These are phyloP conservation scores for Huso huso DNA, from an alignment of 2,797 vertebrate species.

Conservation along the genomic window DNA sequence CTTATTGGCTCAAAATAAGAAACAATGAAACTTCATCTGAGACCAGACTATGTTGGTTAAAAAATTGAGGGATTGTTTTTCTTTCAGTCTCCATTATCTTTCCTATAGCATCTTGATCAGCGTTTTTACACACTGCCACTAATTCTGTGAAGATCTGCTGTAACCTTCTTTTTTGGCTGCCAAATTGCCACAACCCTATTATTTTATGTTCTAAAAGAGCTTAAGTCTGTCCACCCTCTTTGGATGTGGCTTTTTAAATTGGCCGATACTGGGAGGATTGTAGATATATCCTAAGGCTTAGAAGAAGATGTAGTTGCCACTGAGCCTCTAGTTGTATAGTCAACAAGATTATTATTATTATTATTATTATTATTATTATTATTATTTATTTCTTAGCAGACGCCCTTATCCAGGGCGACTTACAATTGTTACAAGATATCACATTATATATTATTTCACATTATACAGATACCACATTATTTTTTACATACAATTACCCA, in stretches of 20 bases:
- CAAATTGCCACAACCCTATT: constrained; percentile 67
- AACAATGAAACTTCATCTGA: constrained; percentile 80
- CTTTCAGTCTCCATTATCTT: constrained; percentile 58
- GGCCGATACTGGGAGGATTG: constrained; percentile 64
- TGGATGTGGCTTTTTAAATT: constrained; percentile 67
- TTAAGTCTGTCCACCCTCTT: constrained; percentile 66
- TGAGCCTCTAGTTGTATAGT: constrained; percentile 65
- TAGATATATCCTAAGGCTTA: constrained; percentile 64
- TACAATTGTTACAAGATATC: too few relatives aligned
- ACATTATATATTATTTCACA: too few relatives aligned
- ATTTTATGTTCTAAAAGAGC: constrained; percentile 64
- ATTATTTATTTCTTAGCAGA: too few relatives aligned
- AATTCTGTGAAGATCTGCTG: constrained; percentile 45
- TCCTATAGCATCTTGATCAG: constrained; percentile 55
- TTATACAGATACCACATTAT: too few relatives aligned
- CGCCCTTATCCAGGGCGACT: too few relatives aligned
- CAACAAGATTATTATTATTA: too few relatives aligned
- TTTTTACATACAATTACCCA: too few relatives aligned
- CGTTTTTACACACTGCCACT: constrained; percentile 52
- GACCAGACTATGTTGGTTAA: constrained; percentile 65
- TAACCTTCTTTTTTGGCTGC: constrained; percentile 61
- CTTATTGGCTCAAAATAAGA: constrained; percentile 69
- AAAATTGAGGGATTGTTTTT: constrained; percentile 43
- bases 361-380: too few relatives aligned
- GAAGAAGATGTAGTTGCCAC: constrained; percentile 48